Base-by-base conservation (phyloP, 2,888 invertebrate species). In the Tricholauxania praeusta region DNA sequence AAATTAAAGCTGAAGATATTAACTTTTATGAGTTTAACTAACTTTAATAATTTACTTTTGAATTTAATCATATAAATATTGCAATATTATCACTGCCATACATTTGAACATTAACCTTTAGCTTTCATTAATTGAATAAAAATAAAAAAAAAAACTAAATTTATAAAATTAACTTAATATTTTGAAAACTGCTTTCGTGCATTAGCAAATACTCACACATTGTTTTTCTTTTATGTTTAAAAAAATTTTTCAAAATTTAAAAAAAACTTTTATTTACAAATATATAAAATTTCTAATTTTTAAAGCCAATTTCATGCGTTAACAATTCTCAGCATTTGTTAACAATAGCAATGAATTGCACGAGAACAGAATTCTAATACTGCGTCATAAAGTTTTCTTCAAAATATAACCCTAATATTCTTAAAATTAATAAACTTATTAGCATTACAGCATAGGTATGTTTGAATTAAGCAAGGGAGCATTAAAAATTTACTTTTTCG, bases 121-220 rank as follows among this genome's bases (percentile, higher is more conserved):
- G n/a, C 10, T 4, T 17, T 22, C 14, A 19, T 55, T 19, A 49
- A n/a, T 57, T 17, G n/a, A 39, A 39, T 59, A 7, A 48, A 55
- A 63, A 72, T 39, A 62, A 22, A 17, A 62, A 32, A 39, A 15
- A 51, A 69, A 69, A 49, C 7, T 48, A 39, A 67, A 60, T 47
- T 17, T 12, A 59, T 55, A 49, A 4, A 57, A 19, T 51, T 52
- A 68, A 55, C 62, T 59, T 71, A 73, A 72, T 74, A 75, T 72
- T 72, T 74, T 75, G 74, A 78, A 73, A 73, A 75, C 74, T 74
- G 72, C 72, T 72, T 55, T 73, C 75, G 76, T 76, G 73, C 73
- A 75, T 68, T 68, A 68, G 68, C 68, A 68, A 49, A 57, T 10
- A 57, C 68, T 68, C 68, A 68, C 68, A 49, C 57, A 48, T 57